Conservation (phyloP, 2,888 invertebrate genomes). For the Allygus modestus region DNA sequence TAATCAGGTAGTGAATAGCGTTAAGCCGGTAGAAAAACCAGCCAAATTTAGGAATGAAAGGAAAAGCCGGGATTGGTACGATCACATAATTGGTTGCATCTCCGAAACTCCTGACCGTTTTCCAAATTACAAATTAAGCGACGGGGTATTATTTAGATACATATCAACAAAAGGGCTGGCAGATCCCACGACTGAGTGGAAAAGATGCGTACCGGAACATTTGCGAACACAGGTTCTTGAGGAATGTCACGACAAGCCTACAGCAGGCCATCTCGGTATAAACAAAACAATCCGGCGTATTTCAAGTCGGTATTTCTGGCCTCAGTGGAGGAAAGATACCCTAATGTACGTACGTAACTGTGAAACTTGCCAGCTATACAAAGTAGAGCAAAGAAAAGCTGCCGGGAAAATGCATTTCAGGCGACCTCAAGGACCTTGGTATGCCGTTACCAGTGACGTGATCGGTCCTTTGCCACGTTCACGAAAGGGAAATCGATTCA, state of each 20-base stretch:
- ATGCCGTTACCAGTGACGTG: slow-evolving; percentile 68
- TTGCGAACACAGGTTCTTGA: background rate
- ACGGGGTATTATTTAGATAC: background rate
- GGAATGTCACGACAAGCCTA: slow-evolving; percentile 28
- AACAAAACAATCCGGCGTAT: background rate
- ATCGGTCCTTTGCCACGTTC: slow-evolving; percentile 71
- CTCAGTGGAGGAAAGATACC: background rate
- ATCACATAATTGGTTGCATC: too few species aligned
- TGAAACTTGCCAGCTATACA: slow-evolving; percentile 5
- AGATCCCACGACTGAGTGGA: background rate
- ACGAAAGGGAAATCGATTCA: slow-evolving; percentile 66
- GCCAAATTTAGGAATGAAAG: too few species aligned
- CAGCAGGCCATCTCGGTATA: slow-evolving; percentile 43
- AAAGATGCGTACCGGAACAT: background rate
- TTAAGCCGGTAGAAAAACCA: background rate
- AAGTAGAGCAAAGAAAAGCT: background rate
- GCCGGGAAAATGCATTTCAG: slow-evolving; percentile 39
- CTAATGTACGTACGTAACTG: slow-evolving; percentile 1
- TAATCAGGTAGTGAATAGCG: background rate
- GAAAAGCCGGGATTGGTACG: background rate
- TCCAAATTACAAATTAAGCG: background rate
- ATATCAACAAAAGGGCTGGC: background rate
- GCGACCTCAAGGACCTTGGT: slow-evolving; percentile 43
- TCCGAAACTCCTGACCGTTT: background rate
- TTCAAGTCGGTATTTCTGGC: background rate